These are phyloP conservation scores for Periophthalmus modestus DNA, from an alignment of 2,113 vertebrate genomes.

Conservation along the genomic window DNA sequence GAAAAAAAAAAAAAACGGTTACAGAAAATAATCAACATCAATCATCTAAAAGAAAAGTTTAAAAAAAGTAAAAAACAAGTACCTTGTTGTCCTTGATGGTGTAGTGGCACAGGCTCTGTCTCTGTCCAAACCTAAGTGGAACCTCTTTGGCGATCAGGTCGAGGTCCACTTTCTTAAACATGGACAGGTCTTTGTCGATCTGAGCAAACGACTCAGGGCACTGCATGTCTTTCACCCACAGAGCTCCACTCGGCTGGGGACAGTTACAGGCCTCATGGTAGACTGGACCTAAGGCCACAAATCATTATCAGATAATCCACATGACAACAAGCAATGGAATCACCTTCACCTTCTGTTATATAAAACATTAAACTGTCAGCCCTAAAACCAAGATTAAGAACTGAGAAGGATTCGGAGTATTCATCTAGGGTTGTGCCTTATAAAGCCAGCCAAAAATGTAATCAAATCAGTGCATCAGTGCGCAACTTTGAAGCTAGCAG, in stretches of 20 bases:
- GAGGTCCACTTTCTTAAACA: conserved; percentile 82
- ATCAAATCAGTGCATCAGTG: no score
- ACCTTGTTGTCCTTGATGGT: conserved; percentile 93
- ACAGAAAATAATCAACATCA: no score
- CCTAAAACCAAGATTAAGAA: no score
- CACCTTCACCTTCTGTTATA: not conserved
- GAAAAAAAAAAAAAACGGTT: no score
- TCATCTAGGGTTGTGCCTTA: no score
- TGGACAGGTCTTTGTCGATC: conserved; percentile 85
- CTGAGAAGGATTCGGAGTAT: no score
- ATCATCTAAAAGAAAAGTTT: no score
- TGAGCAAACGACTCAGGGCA: conserved; percentile 86
- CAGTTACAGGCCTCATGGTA: conserved; percentile 96
- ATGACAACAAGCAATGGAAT: not conserved
- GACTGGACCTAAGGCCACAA: conserved; percentile 79
- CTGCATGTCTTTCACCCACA: conserved; percentile 87
- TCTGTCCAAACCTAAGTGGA: conserved; percentile 89
- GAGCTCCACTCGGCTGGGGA: conserved; percentile 79
- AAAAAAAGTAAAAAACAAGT: no score
- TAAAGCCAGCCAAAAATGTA: no score
- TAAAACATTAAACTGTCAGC: not conserved
- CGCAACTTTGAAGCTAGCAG: no score
- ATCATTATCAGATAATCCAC: not conserved
- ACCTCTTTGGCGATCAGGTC: conserved; percentile 89
- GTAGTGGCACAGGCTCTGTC: conserved; percentile 97